A percentile compares a stretch with the other conserved stretches of the same genome.
These are phyloP conservation scores for Andrena praecox DNA, from an alignment of 2,888 invertebrate genomes.

Conservation along the genomic window DNA sequence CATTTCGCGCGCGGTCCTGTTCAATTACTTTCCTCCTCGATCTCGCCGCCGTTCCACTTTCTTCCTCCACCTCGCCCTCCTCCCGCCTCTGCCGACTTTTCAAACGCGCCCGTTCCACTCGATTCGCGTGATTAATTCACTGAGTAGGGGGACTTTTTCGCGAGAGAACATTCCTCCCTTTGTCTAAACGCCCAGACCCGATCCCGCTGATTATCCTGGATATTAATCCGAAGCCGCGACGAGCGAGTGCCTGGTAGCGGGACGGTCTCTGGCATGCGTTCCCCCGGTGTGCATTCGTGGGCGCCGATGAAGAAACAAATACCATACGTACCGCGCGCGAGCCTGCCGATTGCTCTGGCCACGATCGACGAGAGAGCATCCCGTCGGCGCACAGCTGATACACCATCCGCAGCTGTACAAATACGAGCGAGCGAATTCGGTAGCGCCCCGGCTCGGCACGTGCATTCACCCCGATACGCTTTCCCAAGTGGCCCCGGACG, in stretches of 20 bases:
- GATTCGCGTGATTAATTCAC: conserved; percentile 33
- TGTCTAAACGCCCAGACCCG: neutral
- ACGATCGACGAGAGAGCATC: neutral
- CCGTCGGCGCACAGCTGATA: neutral
- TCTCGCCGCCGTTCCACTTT: conserved; percentile 1
- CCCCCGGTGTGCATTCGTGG: neutral
- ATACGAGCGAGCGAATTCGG: conserved; percentile 15
- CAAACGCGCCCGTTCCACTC: conserved; percentile 15
- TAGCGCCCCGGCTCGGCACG: neutral
- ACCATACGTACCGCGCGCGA: neutral
- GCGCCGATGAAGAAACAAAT: neutral
- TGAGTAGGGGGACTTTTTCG: neutral
- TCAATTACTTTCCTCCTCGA: conserved; percentile 40
- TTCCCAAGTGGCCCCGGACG: neutral
- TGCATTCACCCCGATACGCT: neutral
- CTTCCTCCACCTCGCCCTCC: too few species aligned
- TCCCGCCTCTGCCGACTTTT: neutral
- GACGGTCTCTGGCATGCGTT: neutral
- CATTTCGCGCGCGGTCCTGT: conserved; percentile 34
- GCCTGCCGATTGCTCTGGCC: neutral
- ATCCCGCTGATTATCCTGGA: neutral
- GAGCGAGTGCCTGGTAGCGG: neutral
- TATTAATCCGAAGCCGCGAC: neutral
- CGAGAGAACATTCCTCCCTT: neutral
- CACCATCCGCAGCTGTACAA: conserved; percentile 37